Percentiles rank a stretch among this genome's conserved stretches.
Evolutionary conservation across 2,888 invertebrate genomes (phyloP).

Genomic region (Agrochola lychnidis): DNA sequence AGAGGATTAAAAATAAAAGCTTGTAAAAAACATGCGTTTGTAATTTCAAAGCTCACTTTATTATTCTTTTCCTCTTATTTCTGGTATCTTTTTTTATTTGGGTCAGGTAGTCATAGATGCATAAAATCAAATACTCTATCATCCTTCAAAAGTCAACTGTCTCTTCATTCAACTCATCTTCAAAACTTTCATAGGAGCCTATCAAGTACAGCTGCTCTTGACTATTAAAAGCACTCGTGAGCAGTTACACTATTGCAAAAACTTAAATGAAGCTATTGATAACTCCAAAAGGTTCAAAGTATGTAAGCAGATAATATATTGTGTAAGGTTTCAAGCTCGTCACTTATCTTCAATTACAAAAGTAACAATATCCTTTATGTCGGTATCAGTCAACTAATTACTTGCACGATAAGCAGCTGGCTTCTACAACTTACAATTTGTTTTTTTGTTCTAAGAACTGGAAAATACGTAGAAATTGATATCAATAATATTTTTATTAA

Average conservation of each 20-base stretch:
- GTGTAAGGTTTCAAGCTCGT: background rate
- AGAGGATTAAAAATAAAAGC: slow-evolving; percentile 30
- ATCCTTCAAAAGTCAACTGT: background rate
- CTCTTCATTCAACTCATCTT: background rate
- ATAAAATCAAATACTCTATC: slow-evolving; percentile 15
- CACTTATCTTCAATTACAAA: slow-evolving; percentile 8
- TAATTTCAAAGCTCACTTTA: background rate
- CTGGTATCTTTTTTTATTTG: background rate
- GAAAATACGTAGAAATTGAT: background rate
- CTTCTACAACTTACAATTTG: background rate
- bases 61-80: slow-evolving; percentile 12
- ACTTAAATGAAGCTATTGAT: background rate
- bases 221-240: background rate
- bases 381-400: slow-evolving; percentile 23
- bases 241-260: background rate
- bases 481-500: slow-evolving; percentile 4
- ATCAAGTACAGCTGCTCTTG: background rate
- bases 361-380: slow-evolving; percentile 3
- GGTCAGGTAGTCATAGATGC: background rate
- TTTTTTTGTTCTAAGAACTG: slow-evolving; percentile 9
- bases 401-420: slow-evolving; percentile 15
- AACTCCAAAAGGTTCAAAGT: background rate
- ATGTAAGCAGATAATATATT: background rate
- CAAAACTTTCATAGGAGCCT: background rate
- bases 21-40: slow-evolving; percentile 29